phyloP scores from a whole-genome alignment of 2,888 invertebrate species.

The Euphydryas editha region DNA sequence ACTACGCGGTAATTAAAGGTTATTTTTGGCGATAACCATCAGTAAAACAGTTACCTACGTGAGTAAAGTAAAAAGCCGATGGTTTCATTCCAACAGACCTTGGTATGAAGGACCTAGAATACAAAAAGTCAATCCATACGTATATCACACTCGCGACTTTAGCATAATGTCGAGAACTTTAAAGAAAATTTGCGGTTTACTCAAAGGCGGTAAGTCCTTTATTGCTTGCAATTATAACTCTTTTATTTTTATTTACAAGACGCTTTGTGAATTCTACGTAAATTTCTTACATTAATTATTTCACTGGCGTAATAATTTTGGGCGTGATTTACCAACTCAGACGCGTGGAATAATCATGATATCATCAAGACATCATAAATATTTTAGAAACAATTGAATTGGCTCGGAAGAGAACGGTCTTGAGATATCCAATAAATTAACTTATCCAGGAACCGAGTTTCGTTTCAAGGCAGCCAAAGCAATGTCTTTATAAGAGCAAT shows the following conservation, averaged over 20 bases:
- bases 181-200: conserved; percentile 39
- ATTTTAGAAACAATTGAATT: conserved; percentile 40
- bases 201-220: conserved; percentile 44
- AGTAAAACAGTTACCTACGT: conserved; percentile 80
- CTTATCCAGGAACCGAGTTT: conserved; percentile 52
- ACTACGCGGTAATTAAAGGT: conserved; percentile 83
- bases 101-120: conserved; percentile 64
- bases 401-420: conserved; percentile 51
- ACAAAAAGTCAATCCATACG: conserved; percentile 68
- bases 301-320: conserved; percentile 21
- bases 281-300: conserved; percentile 31
- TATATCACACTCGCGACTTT: conserved; percentile 48
- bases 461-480: conserved; percentile 54
- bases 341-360: conserved; percentile 21
- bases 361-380: conserved; percentile 27
- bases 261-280: conserved; percentile 32
- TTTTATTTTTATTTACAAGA: conserved; percentile 34
- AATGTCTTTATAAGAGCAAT: conserved; percentile 48
- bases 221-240: conserved; percentile 35
- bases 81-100: conserved; percentile 67
- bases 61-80: conserved; percentile 75
- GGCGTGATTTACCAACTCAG: conserved; percentile 27
- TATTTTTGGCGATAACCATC: conserved; percentile 83
- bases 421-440: conserved; percentile 63
- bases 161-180: conserved; percentile 20